Evolutionary conservation across 1,140 invertebrate genomes (phyloP).

Genomic region (Trissolcus basalis): DNA sequence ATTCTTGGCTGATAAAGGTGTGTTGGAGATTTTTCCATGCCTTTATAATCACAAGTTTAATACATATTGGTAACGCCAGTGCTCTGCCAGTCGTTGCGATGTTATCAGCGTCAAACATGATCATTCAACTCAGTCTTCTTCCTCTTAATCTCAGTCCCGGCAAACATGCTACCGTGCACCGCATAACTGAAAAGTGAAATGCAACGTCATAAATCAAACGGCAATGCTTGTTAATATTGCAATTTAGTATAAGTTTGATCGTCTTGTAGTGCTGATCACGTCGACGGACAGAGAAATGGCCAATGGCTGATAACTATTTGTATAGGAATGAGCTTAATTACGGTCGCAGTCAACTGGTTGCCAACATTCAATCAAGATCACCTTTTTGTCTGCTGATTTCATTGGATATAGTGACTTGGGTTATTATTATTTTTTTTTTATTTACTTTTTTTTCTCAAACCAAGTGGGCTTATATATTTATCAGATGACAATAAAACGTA

Average conservation of each 20-base stretch:
- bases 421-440: too few relatives aligned
- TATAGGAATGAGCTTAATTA: slow-evolving; percentile 11
- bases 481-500: too few relatives aligned
- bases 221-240: slow-evolving; percentile 29
- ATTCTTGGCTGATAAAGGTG: slow-evolving; percentile 22
- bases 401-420: too few relatives aligned
- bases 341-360: neutral
- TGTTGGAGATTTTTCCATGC: slow-evolving; percentile 26
- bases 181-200: slow-evolving; percentile 52
- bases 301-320: slow-evolving; percentile 5
- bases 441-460: too few relatives aligned
- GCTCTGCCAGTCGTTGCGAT: slow-evolving; percentile 33
- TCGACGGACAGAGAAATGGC: neutral
- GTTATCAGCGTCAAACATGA: slow-evolving; percentile 52
- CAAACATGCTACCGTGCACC: slow-evolving; percentile 31
- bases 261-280: slow-evolving; percentile 3
- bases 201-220: slow-evolving; percentile 41
- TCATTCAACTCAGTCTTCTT: slow-evolving; percentile 47
- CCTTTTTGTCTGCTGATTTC: too few relatives aligned
- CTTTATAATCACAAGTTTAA: slow-evolving; percentile 45
- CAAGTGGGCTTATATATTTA: too few relatives aligned
- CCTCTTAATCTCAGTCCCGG: slow-evolving; percentile 51
- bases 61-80: slow-evolving; percentile 16
- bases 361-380: too few relatives aligned
- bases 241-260: slow-evolving; percentile 22